Conservation (phyloP, 2,113 vertebrate genomes). For the Oreocharis arfaki region DNA sequence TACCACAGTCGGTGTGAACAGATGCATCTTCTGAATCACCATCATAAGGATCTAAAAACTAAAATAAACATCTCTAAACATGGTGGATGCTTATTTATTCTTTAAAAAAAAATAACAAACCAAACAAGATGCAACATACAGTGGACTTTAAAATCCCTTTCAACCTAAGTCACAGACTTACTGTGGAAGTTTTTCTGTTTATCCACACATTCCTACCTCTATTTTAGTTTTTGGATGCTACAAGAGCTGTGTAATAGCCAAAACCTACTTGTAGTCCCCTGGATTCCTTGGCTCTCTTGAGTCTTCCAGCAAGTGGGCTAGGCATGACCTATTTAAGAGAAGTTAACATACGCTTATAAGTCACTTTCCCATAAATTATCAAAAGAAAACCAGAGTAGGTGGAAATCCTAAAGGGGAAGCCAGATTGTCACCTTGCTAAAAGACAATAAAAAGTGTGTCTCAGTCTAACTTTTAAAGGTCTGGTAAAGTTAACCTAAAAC, state of each 20-base stretch:
- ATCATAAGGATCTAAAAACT: slow-evolving; percentile 85
- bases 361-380: not conserved
- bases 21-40: slow-evolving; percentile 80
- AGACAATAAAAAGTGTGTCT: not conserved
- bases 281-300: not conserved
- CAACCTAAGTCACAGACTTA: not conserved
- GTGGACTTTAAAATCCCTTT: not conserved
- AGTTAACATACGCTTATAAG: not conserved
- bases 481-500: not conserved
- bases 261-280: slow-evolving; percentile 13
- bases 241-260: not conserved
- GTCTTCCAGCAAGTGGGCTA: not conserved
- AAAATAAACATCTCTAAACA: not conserved
- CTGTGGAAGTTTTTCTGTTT: not conserved
- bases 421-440: not conserved
- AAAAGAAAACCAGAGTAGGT: not conserved
- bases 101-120: not conserved
- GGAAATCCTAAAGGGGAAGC: not conserved
- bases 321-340: not conserved
- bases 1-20: not conserved
- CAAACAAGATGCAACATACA: not conserved
- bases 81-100: not conserved
- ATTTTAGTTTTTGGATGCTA: not conserved
- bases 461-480: not conserved
- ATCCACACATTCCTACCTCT: not conserved